Evolutionary conservation across 30 jellyfish, hydroid and myxozoan species (phyloP).

Genomic region (Nemopilema nomurai): DNA sequence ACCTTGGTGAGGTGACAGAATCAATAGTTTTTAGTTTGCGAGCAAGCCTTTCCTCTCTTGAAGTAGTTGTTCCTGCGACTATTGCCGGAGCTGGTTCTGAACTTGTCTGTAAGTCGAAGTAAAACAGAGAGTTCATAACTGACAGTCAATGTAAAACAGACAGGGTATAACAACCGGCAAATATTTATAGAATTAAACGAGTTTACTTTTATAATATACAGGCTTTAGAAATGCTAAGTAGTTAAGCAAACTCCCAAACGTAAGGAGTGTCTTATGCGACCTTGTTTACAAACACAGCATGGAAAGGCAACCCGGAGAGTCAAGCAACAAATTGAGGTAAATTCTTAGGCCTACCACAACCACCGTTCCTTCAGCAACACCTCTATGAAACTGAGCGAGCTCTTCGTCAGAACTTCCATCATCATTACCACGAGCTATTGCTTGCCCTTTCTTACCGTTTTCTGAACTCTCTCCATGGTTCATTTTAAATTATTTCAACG

Average conservation of each 20-base stretch:
- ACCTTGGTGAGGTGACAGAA: slow-evolving; percentile 76
- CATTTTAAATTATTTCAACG: slow-evolving; percentile 21
- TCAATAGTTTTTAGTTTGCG: slow-evolving; percentile 79
- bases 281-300: neutral
- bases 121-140: neutral
- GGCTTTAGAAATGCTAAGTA: too few species aligned
- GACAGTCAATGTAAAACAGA: neutral
- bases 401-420: slow-evolving; percentile 65
- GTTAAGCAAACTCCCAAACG: too few species aligned
- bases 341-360: slow-evolving; percentile 11
- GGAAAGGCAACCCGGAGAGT: neutral
- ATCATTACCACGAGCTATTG: slow-evolving; percentile 15
- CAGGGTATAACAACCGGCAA: neutral
- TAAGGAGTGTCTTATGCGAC: too few species aligned
- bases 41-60: slow-evolving; percentile 88
- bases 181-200: too few species aligned
- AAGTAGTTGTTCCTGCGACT: slow-evolving; percentile 22
- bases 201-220: too few species aligned
- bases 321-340: neutral
- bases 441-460: neutral
- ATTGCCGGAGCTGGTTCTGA: slow-evolving; percentile 27
- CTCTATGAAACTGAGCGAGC: slow-evolving; percentile 30
- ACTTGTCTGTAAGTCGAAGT: neutral
- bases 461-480: slow-evolving; percentile 27
- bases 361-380: neutral